A percentile compares a stretch with the other conserved stretches of the same genome.
phyloP scores from a whole-genome alignment of 2,888 invertebrate species.

The Dasysyrphus albostriatus region DNA sequence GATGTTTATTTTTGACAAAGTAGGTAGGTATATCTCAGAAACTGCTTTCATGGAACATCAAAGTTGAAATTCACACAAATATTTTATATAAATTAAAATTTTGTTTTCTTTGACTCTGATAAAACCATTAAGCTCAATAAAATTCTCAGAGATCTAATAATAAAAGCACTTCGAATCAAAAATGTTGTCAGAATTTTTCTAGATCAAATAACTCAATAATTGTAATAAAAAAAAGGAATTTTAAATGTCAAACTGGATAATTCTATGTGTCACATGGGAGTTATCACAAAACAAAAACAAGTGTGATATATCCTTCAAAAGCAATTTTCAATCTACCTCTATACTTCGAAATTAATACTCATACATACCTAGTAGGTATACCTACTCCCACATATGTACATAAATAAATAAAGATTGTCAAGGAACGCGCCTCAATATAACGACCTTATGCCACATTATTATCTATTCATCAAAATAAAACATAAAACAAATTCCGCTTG shows the following conservation, averaged over 20 bases:
- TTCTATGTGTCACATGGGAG: constrained; percentile 25
- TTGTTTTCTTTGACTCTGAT: too few species aligned
- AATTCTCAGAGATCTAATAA: too few species aligned
- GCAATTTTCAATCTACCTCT: constrained; percentile 21
- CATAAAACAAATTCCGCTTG: constrained; percentile 65
- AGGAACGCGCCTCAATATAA: constrained; percentile 48
- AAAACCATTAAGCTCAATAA: too few species aligned
- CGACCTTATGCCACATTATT: constrained; percentile 58
- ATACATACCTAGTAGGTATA: not conserved
- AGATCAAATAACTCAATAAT: constrained; percentile 7
- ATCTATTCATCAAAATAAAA: constrained; percentile 63
- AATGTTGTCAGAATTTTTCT: not conserved
- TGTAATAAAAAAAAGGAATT: constrained; percentile 3
- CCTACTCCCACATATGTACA: too few species aligned
- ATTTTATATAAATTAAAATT: too few species aligned
- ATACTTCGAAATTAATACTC: not conserved
- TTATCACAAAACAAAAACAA: constrained; percentile 20
- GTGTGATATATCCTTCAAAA: constrained; percentile 30
- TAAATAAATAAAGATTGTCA: constrained; percentile 24
- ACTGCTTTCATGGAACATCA: too few species aligned
- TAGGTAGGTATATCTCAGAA: too few species aligned
- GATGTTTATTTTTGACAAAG: too few species aligned
- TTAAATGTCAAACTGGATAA: constrained; percentile 46
- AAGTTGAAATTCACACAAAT: too few species aligned
- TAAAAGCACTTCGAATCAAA: not conserved